Base-by-base conservation (phyloP, 2,113 vertebrate genomes). In the Phalacrocorax aristotelis region DNA sequence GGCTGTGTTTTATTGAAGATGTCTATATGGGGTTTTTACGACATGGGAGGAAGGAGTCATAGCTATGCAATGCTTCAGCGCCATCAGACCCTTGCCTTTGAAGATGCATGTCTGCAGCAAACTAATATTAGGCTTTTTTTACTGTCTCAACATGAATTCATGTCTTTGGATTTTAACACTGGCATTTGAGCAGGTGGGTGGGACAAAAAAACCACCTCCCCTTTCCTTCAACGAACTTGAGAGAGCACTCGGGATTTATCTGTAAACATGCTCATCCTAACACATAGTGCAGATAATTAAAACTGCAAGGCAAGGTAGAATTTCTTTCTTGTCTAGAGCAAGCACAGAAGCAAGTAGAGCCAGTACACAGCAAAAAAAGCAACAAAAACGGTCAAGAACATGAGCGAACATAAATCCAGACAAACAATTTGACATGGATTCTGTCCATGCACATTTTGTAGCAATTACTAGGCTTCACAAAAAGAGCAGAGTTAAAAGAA, bases 21-120 rank as follows among this genome's bases (percentile, higher is more conserved):
- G 11, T 5, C 5, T 27, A 8, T 4, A 29, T 7, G 34, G 16
- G 2, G 0, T 1, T 74, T 62, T 69, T 54, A 32, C 58, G 48
- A 57, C 7, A 15, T 10, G 23, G 30, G 27, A 70, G 11, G 46
- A 48, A 61, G 46, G 44, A 79, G 46, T 38, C 34, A 20, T 0
- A 49, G 13, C 38, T 23, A 2, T 15, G 78, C 13, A 26, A 6
- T 64, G 48, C 30, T 60, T 69, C 29, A 85, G 68, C 38, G 7
- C 11, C 27, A 13, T 46, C 30, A 2, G 6, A 7, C 26, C 30
- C 30, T 61, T 48, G 27, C 44, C 30, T 81, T 29, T 60, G 22
- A 46, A 81, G 68, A 51, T 1, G 0, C 5, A 3, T 8, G 13
- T 2, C 51, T 69, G 60, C 64, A 81, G 44, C 52, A 46, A 64